These are phyloP conservation scores for Morinoia aosen DNA, from an alignment of 2,888 invertebrate genomes.

Conservation along the genomic window DNA sequence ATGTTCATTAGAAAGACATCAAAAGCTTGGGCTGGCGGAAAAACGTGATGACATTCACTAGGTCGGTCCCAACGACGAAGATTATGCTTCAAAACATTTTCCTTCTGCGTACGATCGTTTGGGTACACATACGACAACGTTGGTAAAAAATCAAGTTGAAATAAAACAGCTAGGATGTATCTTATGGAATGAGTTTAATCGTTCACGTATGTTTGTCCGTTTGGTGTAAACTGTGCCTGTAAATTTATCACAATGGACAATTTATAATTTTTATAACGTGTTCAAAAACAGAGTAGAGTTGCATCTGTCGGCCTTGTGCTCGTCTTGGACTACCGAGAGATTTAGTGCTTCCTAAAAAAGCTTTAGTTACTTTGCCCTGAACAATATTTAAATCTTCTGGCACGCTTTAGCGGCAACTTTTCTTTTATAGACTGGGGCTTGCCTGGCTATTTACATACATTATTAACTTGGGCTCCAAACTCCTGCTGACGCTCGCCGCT, in stretches of 20 bases:
- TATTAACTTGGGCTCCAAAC: constrained; percentile 37
- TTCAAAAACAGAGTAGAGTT: neutral
- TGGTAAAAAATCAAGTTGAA: neutral
- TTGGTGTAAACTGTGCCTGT: neutral
- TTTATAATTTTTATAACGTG: neutral
- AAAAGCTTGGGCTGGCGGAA: neutral
- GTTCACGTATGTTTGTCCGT: neutral
- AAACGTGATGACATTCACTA: neutral
- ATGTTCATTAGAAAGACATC: no score
- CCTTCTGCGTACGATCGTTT: neutral
- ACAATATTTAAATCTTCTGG: neutral
- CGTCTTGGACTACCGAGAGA: neutral
- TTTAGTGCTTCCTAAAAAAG: neutral
- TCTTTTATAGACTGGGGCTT: neutral
- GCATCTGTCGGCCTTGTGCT: no score
- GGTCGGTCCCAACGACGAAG: neutral
- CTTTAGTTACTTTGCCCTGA: neutral
- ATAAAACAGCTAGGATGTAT: neutral
- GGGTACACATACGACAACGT: neutral
- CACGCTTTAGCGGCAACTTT: neutral
- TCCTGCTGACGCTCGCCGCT: constrained; percentile 26
- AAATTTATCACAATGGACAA: neutral
- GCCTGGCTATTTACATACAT: constrained; percentile 12
- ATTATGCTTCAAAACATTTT: neutral
- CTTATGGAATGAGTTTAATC: neutral